Percentiles rank a stretch among this genome's conserved stretches.
These are phyloP conservation scores for Anabas testudineus DNA, from an alignment of 2,797 vertebrate genomes.

Conservation along the genomic window DNA sequence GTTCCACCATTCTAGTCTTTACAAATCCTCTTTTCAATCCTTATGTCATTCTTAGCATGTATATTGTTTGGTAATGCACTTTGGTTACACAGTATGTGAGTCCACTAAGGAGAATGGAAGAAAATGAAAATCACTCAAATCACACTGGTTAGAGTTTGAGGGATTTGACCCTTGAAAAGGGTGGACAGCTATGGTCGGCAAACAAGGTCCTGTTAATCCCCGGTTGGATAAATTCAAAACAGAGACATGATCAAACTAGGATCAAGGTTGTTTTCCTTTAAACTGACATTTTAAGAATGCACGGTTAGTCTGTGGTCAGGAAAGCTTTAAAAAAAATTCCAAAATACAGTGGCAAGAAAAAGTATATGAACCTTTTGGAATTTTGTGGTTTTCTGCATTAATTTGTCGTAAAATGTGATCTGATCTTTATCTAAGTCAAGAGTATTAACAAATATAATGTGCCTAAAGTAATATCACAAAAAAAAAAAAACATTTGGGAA, in stretches of 20 bases:
- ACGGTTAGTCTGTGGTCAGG: neutral
- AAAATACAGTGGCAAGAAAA: too few relatives aligned
- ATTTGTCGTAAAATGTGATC: too few relatives aligned
- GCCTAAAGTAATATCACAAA: too few relatives aligned
- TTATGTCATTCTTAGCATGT: constrained; percentile 63
- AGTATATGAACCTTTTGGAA: too few relatives aligned
- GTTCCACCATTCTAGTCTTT: constrained; percentile 56
- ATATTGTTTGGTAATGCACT: constrained; percentile 45
- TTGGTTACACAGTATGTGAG: neutral
- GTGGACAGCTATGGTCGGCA: neutral
- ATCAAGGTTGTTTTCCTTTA: neutral
- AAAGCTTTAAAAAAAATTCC: too few relatives aligned
- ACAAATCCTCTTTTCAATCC: constrained; percentile 79
- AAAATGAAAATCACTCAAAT: constrained; percentile 1
- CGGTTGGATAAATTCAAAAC: neutral
- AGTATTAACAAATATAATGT: too few relatives aligned
- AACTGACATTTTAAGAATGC: neutral
- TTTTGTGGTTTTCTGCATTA: too few relatives aligned
- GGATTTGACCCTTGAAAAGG: neutral
- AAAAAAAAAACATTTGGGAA: too few relatives aligned
- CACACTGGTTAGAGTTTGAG: neutral
- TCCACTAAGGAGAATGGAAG: neutral
- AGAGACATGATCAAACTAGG: neutral
- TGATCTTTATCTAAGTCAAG: too few relatives aligned
- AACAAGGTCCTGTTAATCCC: constrained; percentile 6